Percentiles rank a stretch among this genome's conserved stretches.
Conservation (phyloP, 2,888 invertebrate genomes). For the Cryptocephalus moraei region DNA sequence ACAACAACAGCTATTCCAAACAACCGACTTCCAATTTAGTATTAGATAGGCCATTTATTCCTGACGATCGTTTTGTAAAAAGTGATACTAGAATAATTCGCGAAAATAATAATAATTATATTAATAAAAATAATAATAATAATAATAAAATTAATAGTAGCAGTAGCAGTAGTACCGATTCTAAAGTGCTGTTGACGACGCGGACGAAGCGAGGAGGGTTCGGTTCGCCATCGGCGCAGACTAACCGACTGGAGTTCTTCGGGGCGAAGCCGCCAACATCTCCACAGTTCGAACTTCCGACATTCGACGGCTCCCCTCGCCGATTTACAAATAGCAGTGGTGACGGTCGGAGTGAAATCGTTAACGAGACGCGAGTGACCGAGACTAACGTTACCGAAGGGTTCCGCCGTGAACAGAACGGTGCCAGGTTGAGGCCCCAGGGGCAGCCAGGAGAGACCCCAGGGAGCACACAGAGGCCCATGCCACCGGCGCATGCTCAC, state of each 20-base stretch:
- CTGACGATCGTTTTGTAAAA: slow-evolving; percentile 11
- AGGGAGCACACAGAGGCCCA: slow-evolving; percentile 25
- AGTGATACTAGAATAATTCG: slow-evolving; percentile 31
- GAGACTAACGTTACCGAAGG: slow-evolving; percentile 6
- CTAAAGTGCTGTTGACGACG: slow-evolving; percentile 20
- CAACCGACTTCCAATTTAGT: slow-evolving; percentile 30
- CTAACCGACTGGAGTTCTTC: slow-evolving; percentile 15
- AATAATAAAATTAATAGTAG: slow-evolving; percentile 28
- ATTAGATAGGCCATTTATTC: slow-evolving; percentile 28
- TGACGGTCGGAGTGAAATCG: slow-evolving; percentile 10
- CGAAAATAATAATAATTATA: slow-evolving; percentile 9
- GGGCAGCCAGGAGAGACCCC: slow-evolving; percentile 11
- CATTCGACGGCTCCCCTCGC: neutral
- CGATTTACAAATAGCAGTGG: neutral
- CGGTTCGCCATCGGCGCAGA: neutral
- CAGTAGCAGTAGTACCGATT: slow-evolving; percentile 22
- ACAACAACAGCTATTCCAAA: slow-evolving; percentile 19
- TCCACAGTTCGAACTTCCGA: neutral
- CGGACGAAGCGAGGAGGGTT: slow-evolving; percentile 10
- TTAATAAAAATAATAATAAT: slow-evolving; percentile 12
- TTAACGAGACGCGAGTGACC: slow-evolving; percentile 15
- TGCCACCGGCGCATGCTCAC: slow-evolving; percentile 32
- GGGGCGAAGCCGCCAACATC: slow-evolving; percentile 2
- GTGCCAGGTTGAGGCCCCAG: slow-evolving; percentile 9
- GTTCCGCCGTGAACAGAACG: too few species aligned